These are phyloP conservation scores for Polyergus mexicanus DNA, from an alignment of 1,140 invertebrate species.

Conservation along the genomic window DNA sequence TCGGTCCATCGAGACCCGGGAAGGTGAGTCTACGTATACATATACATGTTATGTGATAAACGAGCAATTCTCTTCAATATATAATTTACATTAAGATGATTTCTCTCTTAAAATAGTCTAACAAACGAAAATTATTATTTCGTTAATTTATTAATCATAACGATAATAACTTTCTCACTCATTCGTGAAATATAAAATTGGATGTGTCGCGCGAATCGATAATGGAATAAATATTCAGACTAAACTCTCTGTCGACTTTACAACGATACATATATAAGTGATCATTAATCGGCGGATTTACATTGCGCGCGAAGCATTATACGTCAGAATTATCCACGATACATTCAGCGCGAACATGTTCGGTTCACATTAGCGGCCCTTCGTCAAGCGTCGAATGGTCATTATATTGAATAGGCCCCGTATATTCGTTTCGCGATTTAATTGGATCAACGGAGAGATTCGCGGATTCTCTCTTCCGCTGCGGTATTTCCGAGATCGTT, in stretches of 20 bases:
- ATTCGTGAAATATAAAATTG: background rate
- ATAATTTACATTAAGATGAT: background rate
- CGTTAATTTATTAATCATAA: background rate
- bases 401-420: constrained; percentile 65
- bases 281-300: constrained; percentile 28
- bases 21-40: background rate
- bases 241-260: background rate
- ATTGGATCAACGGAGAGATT: constrained; percentile 72
- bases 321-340: background rate
- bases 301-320: background rate
- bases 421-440: constrained; percentile 73
- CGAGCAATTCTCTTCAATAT: background rate
- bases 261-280: background rate
- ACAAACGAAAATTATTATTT: background rate
- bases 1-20: constrained; percentile 56
- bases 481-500: constrained; percentile 43
- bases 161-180: background rate
- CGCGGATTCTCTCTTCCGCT: constrained; percentile 61
- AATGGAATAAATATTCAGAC: background rate
- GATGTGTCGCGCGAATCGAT: background rate
- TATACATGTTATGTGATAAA: constrained; percentile 1
- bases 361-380: constrained; percentile 74
- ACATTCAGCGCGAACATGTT: constrained; percentile 24
- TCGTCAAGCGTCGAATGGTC: constrained; percentile 66
- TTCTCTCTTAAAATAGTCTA: background rate